A percentile compares a stretch with the other conserved stretches of the same genome.
Evolutionary conservation across 2,113 vertebrate species (phyloP).

Genomic region (Lethenteron camtschaticum): DNA sequence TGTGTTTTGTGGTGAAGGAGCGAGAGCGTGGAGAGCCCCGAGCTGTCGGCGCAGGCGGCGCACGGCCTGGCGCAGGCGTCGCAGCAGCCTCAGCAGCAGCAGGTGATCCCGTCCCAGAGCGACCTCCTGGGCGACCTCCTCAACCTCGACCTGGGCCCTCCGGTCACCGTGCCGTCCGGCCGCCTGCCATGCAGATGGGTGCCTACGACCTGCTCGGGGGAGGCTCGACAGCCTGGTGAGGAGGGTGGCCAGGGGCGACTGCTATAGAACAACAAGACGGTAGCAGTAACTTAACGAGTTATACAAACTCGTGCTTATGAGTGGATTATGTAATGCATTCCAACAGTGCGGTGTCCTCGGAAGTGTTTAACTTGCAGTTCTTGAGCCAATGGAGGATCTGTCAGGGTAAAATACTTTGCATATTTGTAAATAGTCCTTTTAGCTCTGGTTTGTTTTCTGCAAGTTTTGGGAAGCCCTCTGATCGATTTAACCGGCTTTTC

Average conservation of each 20-base stretch:
- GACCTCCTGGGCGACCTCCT: conserved; percentile 83
- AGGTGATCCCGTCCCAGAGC: conserved; percentile 73
- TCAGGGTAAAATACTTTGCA: no score
- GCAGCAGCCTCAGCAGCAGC: conserved; percentile 24
- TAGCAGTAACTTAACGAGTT: no score
- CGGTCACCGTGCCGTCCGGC: conserved; percentile 70
- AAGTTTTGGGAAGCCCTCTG: no score
- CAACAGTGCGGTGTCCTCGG: no score
- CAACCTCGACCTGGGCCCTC: conserved; percentile 74
- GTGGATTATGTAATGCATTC: no score
- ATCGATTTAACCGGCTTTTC: no score
- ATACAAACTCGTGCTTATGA: no score
- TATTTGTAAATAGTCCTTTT: no score
- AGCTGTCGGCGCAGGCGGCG: conserved; percentile 2
- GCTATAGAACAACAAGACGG: no score
- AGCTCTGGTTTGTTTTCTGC: no score
- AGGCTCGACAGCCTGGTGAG: conserved; percentile 80
- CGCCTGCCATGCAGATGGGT: conserved; percentile 62
- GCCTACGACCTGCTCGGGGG: conserved; percentile 84
- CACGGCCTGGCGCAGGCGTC: conserved; percentile 18
- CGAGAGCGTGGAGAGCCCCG: conserved; percentile 5
- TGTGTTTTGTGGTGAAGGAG: background rate
- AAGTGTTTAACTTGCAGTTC: no score
- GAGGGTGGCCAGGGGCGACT: background rate
- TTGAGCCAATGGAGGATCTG: no score